Conservation (phyloP, 2,888 invertebrate genomes). For the Masnerella sp. region DNA sequence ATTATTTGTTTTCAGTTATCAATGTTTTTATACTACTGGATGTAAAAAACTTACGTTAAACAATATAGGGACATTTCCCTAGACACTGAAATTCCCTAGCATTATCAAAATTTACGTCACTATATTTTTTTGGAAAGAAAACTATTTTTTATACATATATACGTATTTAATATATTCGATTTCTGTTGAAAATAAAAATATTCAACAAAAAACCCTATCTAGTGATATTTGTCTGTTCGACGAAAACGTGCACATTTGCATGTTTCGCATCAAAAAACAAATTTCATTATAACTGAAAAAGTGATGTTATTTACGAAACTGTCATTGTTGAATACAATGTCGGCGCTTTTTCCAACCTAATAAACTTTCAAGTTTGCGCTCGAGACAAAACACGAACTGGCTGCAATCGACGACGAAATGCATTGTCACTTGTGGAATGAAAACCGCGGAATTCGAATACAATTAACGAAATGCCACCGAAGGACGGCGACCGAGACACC, state of each 20-base stretch:
- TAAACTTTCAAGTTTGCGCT: slow-evolving; percentile 28
- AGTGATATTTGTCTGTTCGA: too few species aligned
- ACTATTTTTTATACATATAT: too few species aligned
- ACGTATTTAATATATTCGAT: too few species aligned
- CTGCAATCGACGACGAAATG: slow-evolving; percentile 21
- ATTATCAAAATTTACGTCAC: too few species aligned
- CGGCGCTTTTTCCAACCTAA: slow-evolving; percentile 42
- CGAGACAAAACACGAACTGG: slow-evolving; percentile 16
- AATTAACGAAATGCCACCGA: slow-evolving; percentile 24
- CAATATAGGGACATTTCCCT: too few species aligned
- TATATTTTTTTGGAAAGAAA: too few species aligned
- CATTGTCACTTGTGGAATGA: slow-evolving; percentile 28
- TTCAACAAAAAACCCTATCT: neutral
- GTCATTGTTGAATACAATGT: slow-evolving; percentile 14
- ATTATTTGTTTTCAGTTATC: too few species aligned
- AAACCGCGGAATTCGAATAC: slow-evolving; percentile 28
- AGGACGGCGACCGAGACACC: slow-evolving; percentile 8
- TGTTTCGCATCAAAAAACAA: too few species aligned
- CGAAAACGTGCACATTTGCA: too few species aligned
- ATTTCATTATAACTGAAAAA: neutral
- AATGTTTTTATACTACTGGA: too few species aligned
- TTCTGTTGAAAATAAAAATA: neutral
- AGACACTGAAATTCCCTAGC: too few species aligned
- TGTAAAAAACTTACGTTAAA: too few species aligned
- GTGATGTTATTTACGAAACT: neutral